Evolutionary conservation across 2,888 invertebrate genomes (phyloP), one percentile per base, ranked within the genome.

Genomic region (Zaprionus obscuricornis): DNA sequence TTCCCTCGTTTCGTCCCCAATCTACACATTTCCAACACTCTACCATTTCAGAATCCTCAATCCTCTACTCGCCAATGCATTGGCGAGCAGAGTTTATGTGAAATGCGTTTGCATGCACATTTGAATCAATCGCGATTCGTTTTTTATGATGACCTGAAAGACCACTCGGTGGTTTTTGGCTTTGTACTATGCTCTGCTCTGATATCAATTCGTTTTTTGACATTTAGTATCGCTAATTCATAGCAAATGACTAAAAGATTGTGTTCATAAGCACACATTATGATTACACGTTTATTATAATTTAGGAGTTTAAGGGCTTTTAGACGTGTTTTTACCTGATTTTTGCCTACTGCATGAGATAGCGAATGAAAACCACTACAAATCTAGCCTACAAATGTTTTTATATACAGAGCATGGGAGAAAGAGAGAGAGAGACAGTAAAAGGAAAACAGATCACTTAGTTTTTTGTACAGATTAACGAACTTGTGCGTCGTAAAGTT

Each of bases 221-320:
- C 88, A 85, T 87, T 87, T 85, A 88, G 78, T 75, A 77, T 72
- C 85, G 73, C 85, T 87, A 86, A 85, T 85, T 87, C 74, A 86
- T 81, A 51, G 62, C 71, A 79, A 88, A 88, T 88, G 78, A 83
- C 88, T 76, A 66, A 71, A 58, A 73, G 86, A 88, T 85, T 85
- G 85, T 85, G 86, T 76, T 87, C 79, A 83, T 84, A 85, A 78
- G 82, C 86, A 75, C 87, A 79, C 85, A 87, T 87, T 86, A 87
- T 75, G 87, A 85, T 85, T 87, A 81, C 88, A 88, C 87, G 83
- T 87, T 87, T 87, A 88, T 86, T 85, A 73, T 88, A 87, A 87
- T 88, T 87, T 87, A 87, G 78, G 70, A 83, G 82, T 81, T 69
- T 83, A 78, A 58, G 51, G 18, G 11, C 5, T 11, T n/a, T 10